phyloP scores from a whole-genome alignment of 1,140 invertebrate genomes.

The Belonocnema kinseyi region DNA sequence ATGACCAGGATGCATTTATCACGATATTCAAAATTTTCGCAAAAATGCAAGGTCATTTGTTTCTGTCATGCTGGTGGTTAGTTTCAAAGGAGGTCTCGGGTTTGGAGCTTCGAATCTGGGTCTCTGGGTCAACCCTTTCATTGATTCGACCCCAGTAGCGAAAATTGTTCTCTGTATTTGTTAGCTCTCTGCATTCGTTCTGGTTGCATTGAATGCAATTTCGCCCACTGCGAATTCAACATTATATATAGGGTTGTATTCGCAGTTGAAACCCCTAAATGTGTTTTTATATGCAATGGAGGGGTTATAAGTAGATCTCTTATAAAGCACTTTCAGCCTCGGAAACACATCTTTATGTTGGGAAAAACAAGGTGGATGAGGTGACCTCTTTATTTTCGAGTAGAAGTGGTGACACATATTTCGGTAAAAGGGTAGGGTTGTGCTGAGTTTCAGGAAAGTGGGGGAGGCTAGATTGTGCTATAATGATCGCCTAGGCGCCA shows the following conservation, averaged over 20 bases:
- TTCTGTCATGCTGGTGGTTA: not conserved
- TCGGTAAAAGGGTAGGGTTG: slow-evolving; percentile 22
- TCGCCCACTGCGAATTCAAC: not conserved
- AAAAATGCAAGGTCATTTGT: slow-evolving; percentile 9
- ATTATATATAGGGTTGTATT: not conserved
- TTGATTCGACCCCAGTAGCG: slow-evolving; percentile 27
- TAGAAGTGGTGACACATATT: slow-evolving; percentile 28
- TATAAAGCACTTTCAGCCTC: not conserved
- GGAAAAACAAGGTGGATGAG: not conserved
- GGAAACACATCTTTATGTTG: slow-evolving; percentile 5
- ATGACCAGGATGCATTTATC: not conserved
- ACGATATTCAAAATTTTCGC: not conserved
- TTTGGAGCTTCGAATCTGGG: slow-evolving; percentile 19
- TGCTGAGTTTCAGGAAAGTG: not conserved
- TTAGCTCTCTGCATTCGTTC: not conserved
- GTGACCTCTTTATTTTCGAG: slow-evolving; percentile 26
- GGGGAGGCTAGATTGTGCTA: slow-evolving; percentile 9
- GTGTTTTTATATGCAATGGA: not conserved
- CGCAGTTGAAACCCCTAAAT: not conserved
- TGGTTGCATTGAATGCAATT: slow-evolving; percentile 8
- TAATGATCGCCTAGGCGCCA: slow-evolving; percentile 26
- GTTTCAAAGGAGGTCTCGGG: slow-evolving; percentile 9
- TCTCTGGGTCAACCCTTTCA: slow-evolving; percentile 27
- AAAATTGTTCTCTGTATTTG: slow-evolving; percentile 26
- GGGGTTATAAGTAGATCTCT: not conserved